phyloP scores from a whole-genome alignment of 2,113 vertebrate genomes.

The Cepphus grylle region DNA sequence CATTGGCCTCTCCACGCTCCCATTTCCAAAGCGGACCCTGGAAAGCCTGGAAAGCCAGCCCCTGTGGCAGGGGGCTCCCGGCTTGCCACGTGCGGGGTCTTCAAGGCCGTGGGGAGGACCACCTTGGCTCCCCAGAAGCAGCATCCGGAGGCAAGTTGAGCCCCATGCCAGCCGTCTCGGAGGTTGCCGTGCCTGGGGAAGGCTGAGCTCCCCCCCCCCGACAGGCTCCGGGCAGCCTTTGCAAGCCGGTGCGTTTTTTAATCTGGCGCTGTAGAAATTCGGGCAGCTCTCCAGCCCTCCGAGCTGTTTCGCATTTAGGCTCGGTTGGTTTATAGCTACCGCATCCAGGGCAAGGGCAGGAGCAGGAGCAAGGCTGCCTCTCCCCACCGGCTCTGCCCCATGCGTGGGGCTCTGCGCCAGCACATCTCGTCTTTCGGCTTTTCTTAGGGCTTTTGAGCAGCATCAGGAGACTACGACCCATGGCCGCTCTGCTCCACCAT shows the following conservation, averaged over 20 bases:
- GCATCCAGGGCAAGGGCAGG: neutral
- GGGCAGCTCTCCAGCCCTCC: neutral
- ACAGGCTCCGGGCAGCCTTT: neutral
- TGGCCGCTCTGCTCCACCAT: neutral
- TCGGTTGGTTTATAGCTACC: neutral
- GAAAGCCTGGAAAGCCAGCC: neutral
- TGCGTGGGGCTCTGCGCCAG: rapidly evolving
- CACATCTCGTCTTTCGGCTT: neutral
- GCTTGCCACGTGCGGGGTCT: rapidly evolving
- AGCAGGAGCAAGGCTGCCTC: neutral
- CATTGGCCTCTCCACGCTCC: neutral
- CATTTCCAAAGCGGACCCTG: neutral
- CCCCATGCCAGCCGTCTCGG: rapidly evolving
- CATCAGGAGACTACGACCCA: neutral
- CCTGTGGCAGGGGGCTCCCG: neutral
- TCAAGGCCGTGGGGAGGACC: neutral
- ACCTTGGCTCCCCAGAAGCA: neutral
- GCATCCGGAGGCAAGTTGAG: neutral
- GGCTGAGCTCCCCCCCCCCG: neutral
- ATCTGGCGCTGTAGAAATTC: neutral
- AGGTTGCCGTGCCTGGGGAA: rapidly evolving
- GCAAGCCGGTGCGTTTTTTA: neutral
- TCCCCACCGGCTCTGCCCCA: neutral
- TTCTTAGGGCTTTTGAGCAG: conserved; percentile 62
- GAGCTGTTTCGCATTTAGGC: neutral